A percentile compares a stretch with the other conserved stretches of the same genome.
These are phyloP conservation scores for Serrognathus titanus DNA, from an alignment of 2,888 invertebrate species.

Conservation along the genomic window DNA sequence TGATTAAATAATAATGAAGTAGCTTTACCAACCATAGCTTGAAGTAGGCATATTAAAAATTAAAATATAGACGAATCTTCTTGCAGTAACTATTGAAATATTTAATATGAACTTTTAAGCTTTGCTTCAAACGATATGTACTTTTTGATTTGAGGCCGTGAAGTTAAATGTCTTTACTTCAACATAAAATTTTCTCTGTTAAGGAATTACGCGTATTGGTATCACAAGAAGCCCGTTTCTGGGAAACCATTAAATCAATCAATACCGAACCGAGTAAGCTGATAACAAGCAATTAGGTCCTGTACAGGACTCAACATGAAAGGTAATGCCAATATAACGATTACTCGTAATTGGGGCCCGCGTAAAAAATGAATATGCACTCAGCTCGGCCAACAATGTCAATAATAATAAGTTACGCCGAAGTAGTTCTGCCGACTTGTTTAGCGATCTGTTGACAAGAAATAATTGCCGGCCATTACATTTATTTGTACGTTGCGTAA, in stretches of 20 bases:
- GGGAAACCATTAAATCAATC: conserved; percentile 9
- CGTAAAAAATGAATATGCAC: conserved; percentile 1
- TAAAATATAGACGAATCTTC: too few species aligned
- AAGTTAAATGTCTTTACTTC: too few species aligned
- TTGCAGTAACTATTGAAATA: too few species aligned
- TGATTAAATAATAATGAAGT: too few species aligned
- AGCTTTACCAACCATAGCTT: too few species aligned
- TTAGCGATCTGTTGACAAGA: too few species aligned
- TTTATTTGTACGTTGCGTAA: too few species aligned
- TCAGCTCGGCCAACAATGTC: not conserved
- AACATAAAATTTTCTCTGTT: too few species aligned
- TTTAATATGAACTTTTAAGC: too few species aligned
- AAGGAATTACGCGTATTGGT: not conserved
- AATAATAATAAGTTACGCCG: not conserved
- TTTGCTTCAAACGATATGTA: too few species aligned
- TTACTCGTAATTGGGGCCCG: conserved; percentile 6
- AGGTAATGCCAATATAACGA: conserved; percentile 8
- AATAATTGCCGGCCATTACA: not conserved
- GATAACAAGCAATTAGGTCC: conserved; percentile 14
- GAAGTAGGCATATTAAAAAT: too few species aligned
- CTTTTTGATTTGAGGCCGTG: too few species aligned
- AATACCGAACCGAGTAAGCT: conserved; percentile 3
- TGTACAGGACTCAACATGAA: conserved; percentile 12
- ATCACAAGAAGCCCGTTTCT: conserved; percentile 5
- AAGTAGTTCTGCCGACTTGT: not conserved